Conservation (phyloP, 2,888 invertebrate species). For the Platycheirus albimanus region DNA sequence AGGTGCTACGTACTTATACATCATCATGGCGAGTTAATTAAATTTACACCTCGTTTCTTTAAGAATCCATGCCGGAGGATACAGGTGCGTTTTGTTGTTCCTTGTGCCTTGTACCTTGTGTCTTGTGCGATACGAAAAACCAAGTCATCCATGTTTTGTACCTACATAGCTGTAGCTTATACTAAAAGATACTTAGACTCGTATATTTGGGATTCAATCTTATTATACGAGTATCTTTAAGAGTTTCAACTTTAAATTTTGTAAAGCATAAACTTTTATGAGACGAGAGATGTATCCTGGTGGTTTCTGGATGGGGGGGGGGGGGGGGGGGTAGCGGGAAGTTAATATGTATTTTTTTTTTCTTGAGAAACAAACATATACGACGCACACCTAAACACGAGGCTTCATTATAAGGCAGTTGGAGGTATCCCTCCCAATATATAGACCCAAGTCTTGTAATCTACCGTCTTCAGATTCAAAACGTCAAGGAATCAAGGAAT, state of each 20-base stretch:
- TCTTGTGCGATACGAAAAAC: slow-evolving; percentile 44
- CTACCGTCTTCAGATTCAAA: slow-evolving; percentile 37
- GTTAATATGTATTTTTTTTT: background rate
- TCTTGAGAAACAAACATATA: slow-evolving; percentile 4
- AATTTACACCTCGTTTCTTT: slow-evolving; percentile 72
- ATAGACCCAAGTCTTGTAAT: background rate
- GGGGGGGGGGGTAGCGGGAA: background rate
- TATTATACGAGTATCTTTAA: slow-evolving; percentile 49
- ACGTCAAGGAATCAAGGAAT: slow-evolving; percentile 57
- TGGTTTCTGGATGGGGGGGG: no score
- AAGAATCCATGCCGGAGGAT: slow-evolving; percentile 57
- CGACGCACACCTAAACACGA: background rate
- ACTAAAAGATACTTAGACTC: background rate
- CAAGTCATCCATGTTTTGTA: no score
- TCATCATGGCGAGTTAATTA: slow-evolving; percentile 73
- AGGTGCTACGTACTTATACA: slow-evolving; percentile 69
- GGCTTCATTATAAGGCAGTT: slow-evolving; percentile 48
- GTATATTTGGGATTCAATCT: background rate
- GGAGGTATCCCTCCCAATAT: background rate
- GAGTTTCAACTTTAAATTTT: slow-evolving; percentile 44
- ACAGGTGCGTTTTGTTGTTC: no score
- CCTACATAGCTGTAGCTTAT: background rate
- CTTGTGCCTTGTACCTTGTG: no score
- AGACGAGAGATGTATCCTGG: slow-evolving; percentile 2
- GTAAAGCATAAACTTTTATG: slow-evolving; percentile 28